Percentiles rank a stretch among this genome's conserved stretches.
phyloP scores from a whole-genome alignment of 2,113 vertebrate genomes.

The Salvelinus alpinus region DNA sequence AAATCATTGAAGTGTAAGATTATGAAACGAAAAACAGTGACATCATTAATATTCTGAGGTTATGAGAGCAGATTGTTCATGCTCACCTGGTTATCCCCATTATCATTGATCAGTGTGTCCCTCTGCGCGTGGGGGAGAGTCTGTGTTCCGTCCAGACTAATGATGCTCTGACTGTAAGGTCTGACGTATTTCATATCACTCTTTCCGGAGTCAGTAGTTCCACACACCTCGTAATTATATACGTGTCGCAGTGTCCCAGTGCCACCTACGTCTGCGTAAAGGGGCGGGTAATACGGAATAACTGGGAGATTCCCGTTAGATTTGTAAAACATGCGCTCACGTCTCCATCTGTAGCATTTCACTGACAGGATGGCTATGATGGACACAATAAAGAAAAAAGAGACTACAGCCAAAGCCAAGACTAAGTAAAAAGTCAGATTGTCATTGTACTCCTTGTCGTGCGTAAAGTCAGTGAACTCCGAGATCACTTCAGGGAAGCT shows the following conservation, averaged over 20 bases:
- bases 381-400: constrained; percentile 1
- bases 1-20: no score
- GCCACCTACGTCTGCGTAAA: background rate
- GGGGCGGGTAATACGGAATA: constrained; percentile 8
- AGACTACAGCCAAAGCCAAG: constrained; percentile 9
- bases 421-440: constrained; percentile 13
- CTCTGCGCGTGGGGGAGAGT: background rate
- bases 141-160: background rate
- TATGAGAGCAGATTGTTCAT: no score
- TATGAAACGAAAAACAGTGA: no score
- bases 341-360: constrained; percentile 17
- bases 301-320: constrained; percentile 5
- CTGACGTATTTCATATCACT: constrained; percentile 1
- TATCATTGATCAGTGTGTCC: background rate
- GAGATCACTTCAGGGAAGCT: constrained; percentile 60
- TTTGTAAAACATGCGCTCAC: background rate
- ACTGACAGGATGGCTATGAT: background rate
- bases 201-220: constrained; percentile 2
- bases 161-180: background rate
- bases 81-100: no score
- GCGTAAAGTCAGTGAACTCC: constrained; percentile 12
- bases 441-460: constrained; percentile 12
- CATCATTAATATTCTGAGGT: no score
- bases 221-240: constrained; percentile 3
- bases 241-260: background rate